A percentile compares a stretch with the other conserved stretches of the same genome.
phyloP scores from a whole-genome alignment of 1,140 invertebrate genomes.

The Drosophila ficusphila region DNA sequence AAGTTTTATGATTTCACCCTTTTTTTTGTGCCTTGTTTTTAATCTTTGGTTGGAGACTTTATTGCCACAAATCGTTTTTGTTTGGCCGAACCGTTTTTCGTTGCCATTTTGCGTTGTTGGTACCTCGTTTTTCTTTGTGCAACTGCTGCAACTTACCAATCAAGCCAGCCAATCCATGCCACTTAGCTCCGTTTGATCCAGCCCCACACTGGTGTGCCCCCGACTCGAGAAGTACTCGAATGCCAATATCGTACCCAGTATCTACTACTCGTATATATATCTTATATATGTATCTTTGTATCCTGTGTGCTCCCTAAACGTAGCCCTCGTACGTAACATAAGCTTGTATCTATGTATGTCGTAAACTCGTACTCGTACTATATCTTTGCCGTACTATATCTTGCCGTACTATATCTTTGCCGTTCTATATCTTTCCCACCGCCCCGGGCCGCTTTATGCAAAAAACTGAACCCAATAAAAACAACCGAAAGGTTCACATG shows the following conservation, averaged over 20 bases:
- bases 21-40: constrained; percentile 30
- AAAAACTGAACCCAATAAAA: neutral
- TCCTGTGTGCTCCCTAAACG: constrained; percentile 19
- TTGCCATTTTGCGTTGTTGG: constrained; percentile 24
- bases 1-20: constrained; percentile 43
- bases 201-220: constrained; percentile 21
- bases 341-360: constrained; percentile 40
- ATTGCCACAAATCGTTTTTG: constrained; percentile 50
- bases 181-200: constrained; percentile 36
- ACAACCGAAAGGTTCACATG: constrained; percentile 9
- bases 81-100: constrained; percentile 35
- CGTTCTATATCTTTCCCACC: constrained; percentile 9
- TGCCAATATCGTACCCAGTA: constrained; percentile 13
- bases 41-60: constrained; percentile 56
- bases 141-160: constrained; percentile 30
- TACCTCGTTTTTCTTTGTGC: constrained; percentile 25
- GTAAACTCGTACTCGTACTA: constrained; percentile 32
- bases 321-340: constrained; percentile 26
- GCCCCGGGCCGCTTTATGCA: constrained; percentile 37
- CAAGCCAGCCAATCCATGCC: constrained; percentile 36
- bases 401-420: constrained; percentile 27
- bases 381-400: constrained; percentile 19
- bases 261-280: no score
- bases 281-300: constrained; percentile 26
- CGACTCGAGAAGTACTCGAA: constrained; percentile 15